These are phyloP conservation scores for Coracopsis vasa DNA, from an alignment of 2,113 vertebrate species.

Conservation along the genomic window DNA sequence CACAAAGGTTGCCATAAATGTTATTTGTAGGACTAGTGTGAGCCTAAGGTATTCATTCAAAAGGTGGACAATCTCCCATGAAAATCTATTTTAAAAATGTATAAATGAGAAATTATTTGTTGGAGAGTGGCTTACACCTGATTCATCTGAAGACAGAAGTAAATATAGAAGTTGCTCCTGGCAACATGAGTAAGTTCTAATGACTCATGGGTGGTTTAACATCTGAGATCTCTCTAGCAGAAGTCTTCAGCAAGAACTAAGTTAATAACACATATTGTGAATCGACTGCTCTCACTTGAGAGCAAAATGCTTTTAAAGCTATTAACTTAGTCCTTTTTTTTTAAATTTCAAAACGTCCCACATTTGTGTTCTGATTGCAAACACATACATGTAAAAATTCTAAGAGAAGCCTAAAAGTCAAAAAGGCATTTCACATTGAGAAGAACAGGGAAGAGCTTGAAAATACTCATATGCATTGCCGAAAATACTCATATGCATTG, in stretches of 20 bases:
- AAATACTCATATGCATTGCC: neutral
- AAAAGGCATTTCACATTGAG: neutral
- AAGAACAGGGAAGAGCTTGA: neutral
- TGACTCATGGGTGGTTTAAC: neutral
- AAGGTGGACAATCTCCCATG: neutral
- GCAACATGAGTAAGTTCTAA: neutral
- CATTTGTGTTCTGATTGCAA: neutral
- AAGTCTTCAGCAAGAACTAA: neutral
- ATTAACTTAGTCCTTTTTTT: neutral
- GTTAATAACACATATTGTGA: neutral
- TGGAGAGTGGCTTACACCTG: neutral
- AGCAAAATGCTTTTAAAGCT: neutral
- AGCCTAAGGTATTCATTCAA: neutral
- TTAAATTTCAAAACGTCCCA: neutral
- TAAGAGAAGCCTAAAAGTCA: neutral
- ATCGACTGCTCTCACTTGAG: neutral
- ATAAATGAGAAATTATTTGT: neutral
- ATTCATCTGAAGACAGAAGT: neutral
- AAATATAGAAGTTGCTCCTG: neutral
- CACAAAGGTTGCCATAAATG: neutral
- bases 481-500: neutral
- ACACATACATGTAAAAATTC: neutral
- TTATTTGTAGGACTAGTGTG: neutral
- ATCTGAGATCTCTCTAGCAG: neutral
- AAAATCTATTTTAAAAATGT: neutral